Evolutionary conservation across 2,888 invertebrate species (phyloP).

Genomic region (Amiota minor): DNA sequence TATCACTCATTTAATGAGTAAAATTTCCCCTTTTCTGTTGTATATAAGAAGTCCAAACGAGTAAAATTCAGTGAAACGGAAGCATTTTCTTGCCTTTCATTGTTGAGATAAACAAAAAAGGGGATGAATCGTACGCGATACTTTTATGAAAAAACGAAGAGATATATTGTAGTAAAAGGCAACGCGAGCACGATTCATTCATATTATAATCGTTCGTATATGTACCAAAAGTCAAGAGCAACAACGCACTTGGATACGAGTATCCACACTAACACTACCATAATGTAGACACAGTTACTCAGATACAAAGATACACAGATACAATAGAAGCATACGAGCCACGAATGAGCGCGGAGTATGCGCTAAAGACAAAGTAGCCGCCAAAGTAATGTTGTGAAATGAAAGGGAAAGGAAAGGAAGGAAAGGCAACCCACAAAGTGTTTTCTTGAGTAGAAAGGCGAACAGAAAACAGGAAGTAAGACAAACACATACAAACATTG

Average conservation of each 20-base stretch:
- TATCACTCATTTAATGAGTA: background rate
- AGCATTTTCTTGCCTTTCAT: background rate
- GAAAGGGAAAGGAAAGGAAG: background rate
- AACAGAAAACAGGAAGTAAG: slow-evolving; percentile 22
- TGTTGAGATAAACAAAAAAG: background rate
- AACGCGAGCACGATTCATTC: background rate
- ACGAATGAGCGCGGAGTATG: slow-evolving; percentile 14
- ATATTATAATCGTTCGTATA: too few species aligned
- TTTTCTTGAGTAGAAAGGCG: background rate
- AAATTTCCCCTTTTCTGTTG: slow-evolving; percentile 16
- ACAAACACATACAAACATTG: slow-evolving; percentile 5
- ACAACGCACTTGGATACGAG: background rate
- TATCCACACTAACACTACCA: too few species aligned
- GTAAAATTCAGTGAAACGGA: slow-evolving; percentile 18
- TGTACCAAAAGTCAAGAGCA: slow-evolving; percentile 21
- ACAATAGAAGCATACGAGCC: background rate
- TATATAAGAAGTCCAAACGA: slow-evolving; percentile 1
- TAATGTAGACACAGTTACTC: background rate
- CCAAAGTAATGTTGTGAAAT: background rate
- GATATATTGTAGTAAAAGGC: background rate
- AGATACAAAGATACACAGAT: background rate
- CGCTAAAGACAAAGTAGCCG: slow-evolving; percentile 5
- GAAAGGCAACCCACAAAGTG: too few species aligned
- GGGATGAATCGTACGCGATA: slow-evolving; percentile 12
- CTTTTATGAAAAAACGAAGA: background rate